Conservation (phyloP, 2,113 vertebrate species). For the Probosciger aterrimus region DNA sequence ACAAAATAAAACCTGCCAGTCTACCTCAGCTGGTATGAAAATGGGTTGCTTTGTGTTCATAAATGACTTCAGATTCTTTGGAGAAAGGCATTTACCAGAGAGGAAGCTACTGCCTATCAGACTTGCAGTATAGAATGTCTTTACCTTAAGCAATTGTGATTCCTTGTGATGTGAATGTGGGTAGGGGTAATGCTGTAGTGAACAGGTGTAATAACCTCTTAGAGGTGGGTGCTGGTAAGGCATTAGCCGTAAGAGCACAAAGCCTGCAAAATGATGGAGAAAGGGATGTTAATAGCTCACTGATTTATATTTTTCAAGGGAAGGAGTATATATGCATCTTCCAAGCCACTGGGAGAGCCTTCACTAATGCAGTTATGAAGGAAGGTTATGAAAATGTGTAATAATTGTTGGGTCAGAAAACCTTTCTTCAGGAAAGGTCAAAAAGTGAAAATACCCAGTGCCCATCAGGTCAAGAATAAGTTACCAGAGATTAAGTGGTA, state of each 20-base stretch:
- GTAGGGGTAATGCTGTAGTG: neutral
- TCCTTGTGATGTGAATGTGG: neutral
- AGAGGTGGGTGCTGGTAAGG: neutral
- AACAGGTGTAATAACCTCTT: neutral
- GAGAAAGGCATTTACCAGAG: neutral
- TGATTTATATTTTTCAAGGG: neutral
- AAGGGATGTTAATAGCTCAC: neutral
- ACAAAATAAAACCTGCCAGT: neutral
- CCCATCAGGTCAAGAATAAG: neutral
- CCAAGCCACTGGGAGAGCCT: neutral
- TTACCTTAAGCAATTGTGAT: neutral
- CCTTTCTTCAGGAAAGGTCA: neutral
- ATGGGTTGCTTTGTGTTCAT: neutral
- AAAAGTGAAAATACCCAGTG: neutral
- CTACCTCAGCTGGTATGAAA: neutral
- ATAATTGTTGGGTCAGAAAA: neutral
- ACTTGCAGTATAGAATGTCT: neutral
- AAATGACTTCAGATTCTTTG: neutral
- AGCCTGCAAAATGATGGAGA: neutral
- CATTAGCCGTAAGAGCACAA: neutral
- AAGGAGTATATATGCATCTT: neutral
- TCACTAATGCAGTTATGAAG: neutral
- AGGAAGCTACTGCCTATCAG: neutral
- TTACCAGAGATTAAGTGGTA: neutral
- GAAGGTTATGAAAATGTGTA: neutral